phyloP scores from a whole-genome alignment of 2,888 invertebrate genomes.

The Laothoe populi region DNA sequence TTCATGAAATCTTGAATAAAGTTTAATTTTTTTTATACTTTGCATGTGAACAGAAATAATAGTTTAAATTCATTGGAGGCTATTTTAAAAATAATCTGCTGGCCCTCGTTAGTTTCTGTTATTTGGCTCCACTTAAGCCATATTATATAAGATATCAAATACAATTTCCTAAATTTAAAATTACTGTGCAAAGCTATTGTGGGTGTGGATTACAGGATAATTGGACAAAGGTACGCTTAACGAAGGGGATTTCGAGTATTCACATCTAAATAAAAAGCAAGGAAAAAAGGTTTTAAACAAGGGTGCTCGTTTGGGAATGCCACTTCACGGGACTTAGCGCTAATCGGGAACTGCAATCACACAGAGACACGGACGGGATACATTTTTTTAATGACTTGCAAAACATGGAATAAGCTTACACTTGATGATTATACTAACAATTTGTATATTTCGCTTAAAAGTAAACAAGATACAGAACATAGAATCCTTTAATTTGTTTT shows the following conservation, averaged over 20 bases:
- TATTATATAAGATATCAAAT: slow-evolving; percentile 6
- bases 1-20: no score
- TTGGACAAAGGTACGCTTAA: slow-evolving; percentile 50
- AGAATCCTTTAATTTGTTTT: no score
- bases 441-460: neutral
- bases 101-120: slow-evolving; percentile 3
- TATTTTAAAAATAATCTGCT: neutral
- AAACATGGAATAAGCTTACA: slow-evolving; percentile 24
- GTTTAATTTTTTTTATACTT: no score
- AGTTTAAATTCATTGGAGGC: neutral
- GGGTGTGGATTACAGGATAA: slow-evolving; percentile 61
- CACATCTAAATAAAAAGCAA: slow-evolving; percentile 43
- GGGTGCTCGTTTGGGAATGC: slow-evolving; percentile 43
- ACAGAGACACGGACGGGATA: neutral
- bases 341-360: slow-evolving; percentile 40
- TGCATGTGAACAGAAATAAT: neutral
- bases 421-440: slow-evolving; percentile 9
- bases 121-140: slow-evolving; percentile 3
- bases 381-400: slow-evolving; percentile 25
- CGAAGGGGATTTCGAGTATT: slow-evolving; percentile 53
- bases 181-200: slow-evolving; percentile 51
- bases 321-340: slow-evolving; percentile 39
- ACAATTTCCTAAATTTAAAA: slow-evolving; percentile 39
- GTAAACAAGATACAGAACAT: neutral
- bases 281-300: slow-evolving; percentile 38